These are phyloP conservation scores for Aleadryas rufinucha DNA, from an alignment of 2,113 vertebrate species.

Conservation along the genomic window DNA sequence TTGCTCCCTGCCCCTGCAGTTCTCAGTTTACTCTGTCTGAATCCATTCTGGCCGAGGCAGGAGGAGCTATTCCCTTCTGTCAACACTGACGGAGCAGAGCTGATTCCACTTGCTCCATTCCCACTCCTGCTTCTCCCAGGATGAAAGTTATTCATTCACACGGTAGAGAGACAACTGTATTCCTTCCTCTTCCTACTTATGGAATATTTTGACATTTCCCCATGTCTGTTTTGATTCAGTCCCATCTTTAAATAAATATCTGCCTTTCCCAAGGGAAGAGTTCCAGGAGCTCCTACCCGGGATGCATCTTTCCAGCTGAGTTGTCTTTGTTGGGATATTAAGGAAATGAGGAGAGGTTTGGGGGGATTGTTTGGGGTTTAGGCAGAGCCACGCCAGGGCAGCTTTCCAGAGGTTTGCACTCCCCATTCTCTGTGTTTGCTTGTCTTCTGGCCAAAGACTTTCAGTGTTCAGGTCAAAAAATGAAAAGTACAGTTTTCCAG, in stretches of 20 bases:
- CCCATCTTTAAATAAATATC: background rate
- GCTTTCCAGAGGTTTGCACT: background rate
- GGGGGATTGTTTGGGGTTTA: background rate
- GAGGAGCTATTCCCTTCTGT: background rate
- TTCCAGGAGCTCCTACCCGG: background rate
- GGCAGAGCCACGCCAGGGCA: background rate
- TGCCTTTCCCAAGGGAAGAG: background rate
- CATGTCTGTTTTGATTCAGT: background rate
- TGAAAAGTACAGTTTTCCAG: background rate
- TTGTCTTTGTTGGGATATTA: background rate
- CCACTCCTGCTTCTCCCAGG: background rate
- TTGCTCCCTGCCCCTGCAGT: background rate
- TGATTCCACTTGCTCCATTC: background rate
- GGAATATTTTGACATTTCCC: background rate
- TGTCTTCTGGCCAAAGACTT: background rate
- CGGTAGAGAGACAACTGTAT: background rate
- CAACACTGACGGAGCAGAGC: background rate
- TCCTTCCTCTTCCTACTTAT: background rate
- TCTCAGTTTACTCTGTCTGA: background rate
- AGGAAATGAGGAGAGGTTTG: background rate
- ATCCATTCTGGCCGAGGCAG: background rate
- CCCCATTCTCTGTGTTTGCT: background rate
- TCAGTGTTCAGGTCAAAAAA: background rate
- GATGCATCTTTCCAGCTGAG: background rate
- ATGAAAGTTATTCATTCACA: background rate